These are phyloP conservation scores for Autographa pulchrina DNA, from an alignment of 2,888 invertebrate genomes.

Conservation along the genomic window DNA sequence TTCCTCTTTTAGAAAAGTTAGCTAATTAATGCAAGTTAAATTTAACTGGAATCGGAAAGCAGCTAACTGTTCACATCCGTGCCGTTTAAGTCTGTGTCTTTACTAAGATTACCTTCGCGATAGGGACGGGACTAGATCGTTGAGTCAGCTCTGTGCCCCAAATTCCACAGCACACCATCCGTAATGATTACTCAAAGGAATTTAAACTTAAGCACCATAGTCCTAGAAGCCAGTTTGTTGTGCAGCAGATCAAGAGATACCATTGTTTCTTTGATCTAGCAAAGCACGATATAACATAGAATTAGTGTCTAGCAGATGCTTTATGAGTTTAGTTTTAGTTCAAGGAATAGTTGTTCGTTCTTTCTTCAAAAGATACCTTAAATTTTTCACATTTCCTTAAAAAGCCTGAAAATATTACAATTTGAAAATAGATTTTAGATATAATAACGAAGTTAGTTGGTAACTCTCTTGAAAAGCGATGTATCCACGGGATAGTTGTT, in stretches of 20 bases:
- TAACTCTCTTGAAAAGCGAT: conserved; percentile 1
- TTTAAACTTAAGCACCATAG: conserved; percentile 63
- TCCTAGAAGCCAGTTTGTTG: conserved; percentile 64
- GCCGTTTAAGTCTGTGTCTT: conserved; percentile 39
- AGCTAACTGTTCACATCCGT: conserved; percentile 53
- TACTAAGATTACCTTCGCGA: conserved; percentile 74
- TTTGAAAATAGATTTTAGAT: background rate
- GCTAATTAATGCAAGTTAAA: conserved; percentile 38
- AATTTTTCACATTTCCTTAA: background rate
- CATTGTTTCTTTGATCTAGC: conserved; percentile 55
- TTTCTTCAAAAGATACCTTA: background rate
- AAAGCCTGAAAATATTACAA: background rate
- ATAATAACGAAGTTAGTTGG: background rate
- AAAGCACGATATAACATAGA: conserved; percentile 58
- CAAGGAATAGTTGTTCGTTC: conserved; percentile 25
- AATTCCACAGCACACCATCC: conserved; percentile 86
- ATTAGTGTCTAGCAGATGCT: conserved; percentile 80
- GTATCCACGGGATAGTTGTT: conserved; percentile 3
- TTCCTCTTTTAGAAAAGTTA: conserved; percentile 30
- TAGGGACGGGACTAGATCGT: conserved; percentile 85
- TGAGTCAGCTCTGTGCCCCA: conserved; percentile 88
- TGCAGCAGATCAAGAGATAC: conserved; percentile 46
- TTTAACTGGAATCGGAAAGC: conserved; percentile 47
- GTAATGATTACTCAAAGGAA: conserved; percentile 64
- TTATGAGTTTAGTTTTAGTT: conserved; percentile 42